phyloP scores from a whole-genome alignment of 2,888 invertebrate genomes.

The Dusona sp. region DNA sequence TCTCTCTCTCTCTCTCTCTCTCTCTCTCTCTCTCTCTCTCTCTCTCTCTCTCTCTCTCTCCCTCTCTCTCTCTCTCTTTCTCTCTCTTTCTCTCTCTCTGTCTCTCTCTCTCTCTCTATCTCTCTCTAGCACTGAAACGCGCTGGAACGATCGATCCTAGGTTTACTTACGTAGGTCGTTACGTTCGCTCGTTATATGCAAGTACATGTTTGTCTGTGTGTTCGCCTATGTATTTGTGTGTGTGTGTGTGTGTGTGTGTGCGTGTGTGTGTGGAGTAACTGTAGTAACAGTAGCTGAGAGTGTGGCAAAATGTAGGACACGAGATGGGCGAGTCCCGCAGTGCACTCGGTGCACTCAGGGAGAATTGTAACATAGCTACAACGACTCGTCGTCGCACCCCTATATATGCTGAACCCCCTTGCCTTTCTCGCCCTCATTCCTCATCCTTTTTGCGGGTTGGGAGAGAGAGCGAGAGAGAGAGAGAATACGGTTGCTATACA shows the following conservation, averaged over 20 bases:
- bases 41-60: too few relatives aligned
- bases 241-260: slow-evolving; percentile 10
- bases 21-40: too few relatives aligned
- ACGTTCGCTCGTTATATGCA: slow-evolving; percentile 38
- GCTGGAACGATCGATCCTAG: slow-evolving; percentile 63
- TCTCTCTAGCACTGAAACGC: slow-evolving; percentile 34
- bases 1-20: too few relatives aligned
- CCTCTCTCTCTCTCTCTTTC: too few relatives aligned
- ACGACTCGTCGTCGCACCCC: slow-evolving; percentile 41
- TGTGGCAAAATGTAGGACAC: slow-evolving; percentile 66
- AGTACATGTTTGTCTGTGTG: slow-evolving; percentile 5
- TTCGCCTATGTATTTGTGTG: background rate
- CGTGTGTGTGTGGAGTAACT: slow-evolving; percentile 21
- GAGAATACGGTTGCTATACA: slow-evolving; percentile 8
- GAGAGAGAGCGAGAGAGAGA: background rate
- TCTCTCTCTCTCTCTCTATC: slow-evolving; percentile 23
- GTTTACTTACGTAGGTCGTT: slow-evolving; percentile 63
- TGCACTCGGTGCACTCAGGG: slow-evolving; percentile 38
- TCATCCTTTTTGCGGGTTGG: background rate
- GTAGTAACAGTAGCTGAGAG: slow-evolving; percentile 47
- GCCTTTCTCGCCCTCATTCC: slow-evolving; percentile 2
- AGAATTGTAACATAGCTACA: slow-evolving; percentile 59
- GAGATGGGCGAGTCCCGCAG: slow-evolving; percentile 65
- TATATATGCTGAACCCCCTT: background rate
- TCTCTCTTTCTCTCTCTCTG: background rate